A percentile compares a stretch with the other conserved stretches of the same genome.
Conservation (phyloP, 2,888 invertebrate genomes). For the Orthonevra nobilis region DNA sequence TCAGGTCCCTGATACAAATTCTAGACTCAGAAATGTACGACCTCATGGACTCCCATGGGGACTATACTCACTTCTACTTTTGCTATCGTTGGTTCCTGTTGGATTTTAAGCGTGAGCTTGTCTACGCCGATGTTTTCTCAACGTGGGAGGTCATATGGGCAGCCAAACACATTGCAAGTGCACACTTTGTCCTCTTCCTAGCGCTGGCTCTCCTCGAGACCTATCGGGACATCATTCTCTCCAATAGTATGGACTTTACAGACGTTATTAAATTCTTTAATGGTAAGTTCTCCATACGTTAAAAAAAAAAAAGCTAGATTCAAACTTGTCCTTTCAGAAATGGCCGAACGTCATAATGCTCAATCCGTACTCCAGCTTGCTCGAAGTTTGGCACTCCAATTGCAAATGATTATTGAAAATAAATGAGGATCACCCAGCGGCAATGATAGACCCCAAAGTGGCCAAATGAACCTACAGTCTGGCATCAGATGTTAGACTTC, state of each 20-base stretch:
- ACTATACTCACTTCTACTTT: conserved; percentile 98
- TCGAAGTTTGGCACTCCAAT: conserved; percentile 91
- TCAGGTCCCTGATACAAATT: conserved; percentile 89
- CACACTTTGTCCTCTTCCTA: conserved; percentile 95
- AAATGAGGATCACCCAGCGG: conserved; percentile 82
- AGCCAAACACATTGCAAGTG: conserved; percentile 91
- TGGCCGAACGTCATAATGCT: conserved; percentile 97
- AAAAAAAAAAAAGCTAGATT: neutral
- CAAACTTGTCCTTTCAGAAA: conserved; percentile 85
- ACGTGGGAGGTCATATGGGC: conserved; percentile 99
- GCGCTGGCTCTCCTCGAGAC: conserved; percentile 95
- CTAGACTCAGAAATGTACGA: conserved; percentile 96
- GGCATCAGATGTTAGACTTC: neutral
- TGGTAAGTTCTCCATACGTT: conserved; percentile 83
- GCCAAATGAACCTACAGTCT: conserved; percentile 21
- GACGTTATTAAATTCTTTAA: conserved; percentile 99
- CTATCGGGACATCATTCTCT: conserved; percentile 95
- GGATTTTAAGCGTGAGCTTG: conserved; percentile 96
- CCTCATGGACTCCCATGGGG: conserved; percentile 95
- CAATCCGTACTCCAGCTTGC: conserved; percentile 90
- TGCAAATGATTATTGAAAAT: conserved; percentile 95
- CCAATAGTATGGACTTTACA: conserved; percentile 98
- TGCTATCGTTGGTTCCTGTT: conserved; percentile 98
- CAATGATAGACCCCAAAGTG: conserved; percentile 5
- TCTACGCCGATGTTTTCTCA: conserved; percentile 95